phyloP scores from a whole-genome alignment of 2,888 invertebrate genomes.

The Dryococelus australis region DNA sequence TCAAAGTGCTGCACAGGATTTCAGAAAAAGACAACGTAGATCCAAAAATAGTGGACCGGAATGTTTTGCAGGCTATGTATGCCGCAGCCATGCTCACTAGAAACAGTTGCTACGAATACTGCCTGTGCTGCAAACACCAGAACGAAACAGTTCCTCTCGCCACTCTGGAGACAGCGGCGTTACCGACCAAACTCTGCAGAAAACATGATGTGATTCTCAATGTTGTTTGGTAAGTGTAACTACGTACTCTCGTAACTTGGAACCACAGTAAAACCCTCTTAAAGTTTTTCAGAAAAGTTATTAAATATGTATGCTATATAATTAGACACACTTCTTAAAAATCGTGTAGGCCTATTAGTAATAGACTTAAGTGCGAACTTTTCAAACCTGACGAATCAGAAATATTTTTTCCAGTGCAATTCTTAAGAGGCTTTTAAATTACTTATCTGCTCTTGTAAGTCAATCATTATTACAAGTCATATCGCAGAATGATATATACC shows the following conservation, averaged over 20 bases:
- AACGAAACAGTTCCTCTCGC: neutral
- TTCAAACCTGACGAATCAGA: no score
- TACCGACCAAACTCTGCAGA: neutral
- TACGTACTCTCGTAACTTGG: neutral
- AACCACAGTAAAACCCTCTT: no score
- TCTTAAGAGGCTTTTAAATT: no score
- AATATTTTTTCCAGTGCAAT: no score
- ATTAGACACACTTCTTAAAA: no score
- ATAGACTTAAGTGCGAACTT: no score
- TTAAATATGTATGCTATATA: no score
- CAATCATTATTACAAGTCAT: no score
- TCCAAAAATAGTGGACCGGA: neutral
- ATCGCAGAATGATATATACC: no score
- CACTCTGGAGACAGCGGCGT: neutral
- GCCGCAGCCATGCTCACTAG: neutral
- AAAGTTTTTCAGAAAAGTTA: no score
- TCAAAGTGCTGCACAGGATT: neutral
- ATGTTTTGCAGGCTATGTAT: neutral
- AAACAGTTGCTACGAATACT: neutral
- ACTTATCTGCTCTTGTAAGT: no score
- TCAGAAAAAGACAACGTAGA: neutral
- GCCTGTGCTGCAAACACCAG: neutral
- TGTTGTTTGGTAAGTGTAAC: slow-evolving; percentile 6
- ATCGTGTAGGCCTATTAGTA: no score
- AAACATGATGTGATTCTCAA: neutral